Base-by-base conservation (phyloP, 2,113 vertebrate species). In the Peromyscus maniculatus region DNA sequence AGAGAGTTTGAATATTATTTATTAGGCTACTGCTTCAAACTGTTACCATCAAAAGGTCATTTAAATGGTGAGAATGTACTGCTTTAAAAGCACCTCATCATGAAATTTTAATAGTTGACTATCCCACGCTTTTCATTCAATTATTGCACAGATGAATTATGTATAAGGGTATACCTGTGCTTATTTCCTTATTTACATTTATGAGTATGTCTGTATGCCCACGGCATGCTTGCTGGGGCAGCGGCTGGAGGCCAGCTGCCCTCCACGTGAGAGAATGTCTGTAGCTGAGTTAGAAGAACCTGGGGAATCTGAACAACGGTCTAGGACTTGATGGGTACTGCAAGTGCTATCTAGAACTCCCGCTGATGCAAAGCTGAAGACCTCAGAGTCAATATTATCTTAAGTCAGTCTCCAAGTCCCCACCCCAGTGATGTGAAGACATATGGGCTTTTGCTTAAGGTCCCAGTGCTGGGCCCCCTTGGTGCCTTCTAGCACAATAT, bases 61-160 rank as follows among this genome's bases (percentile, higher is more conserved):
- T 93, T 87, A 96, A 89, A 62, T 75, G 77, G 77, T 15, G 83
- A 71, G 39, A 89, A 57, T 75, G 43, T 87, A 11, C 24, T 46
- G 95, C 86, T 89, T 57, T 1, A 80, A 95, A 92, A 91, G 33
- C 71, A 66, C 80, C 8, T 3, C 26, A 55, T 16, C n/a, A 93
- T 91, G 91, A 90, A 97, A 96, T 26, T 93, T 97, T 93, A 93
- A 97, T 95, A 28, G 43, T 84, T 91, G 74, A 93, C 88, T 96
- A 91, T 80, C 67, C 21, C n/a, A 80, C n/a, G 87, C 43, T 97
- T 96, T 74, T 91, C 95, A 66, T 87, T 87, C 94, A 66, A 39
- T 94, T 86, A 93, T 26, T 62, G 49, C 69, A 31, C 31, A 74
- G 72, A 91, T 96, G 91, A 91, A 94, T 93, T 94, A 96, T 89